These are phyloP conservation scores for Erpobdella octoculata DNA, from an alignment of 2,888 invertebrate genomes.

Conservation along the genomic window DNA sequence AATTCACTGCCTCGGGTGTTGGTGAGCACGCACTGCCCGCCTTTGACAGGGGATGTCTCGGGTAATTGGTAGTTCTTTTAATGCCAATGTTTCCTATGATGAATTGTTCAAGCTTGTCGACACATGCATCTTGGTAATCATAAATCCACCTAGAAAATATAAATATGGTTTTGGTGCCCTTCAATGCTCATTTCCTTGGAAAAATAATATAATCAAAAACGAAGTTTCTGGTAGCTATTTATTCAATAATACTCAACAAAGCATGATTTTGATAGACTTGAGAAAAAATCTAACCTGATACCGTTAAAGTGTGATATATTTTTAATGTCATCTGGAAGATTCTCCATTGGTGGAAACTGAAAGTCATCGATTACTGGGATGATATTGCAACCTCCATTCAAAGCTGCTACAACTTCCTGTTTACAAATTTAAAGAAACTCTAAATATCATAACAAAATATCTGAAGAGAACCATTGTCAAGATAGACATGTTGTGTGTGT, in stretches of 20 bases:
- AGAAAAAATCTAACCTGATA: slow-evolving; percentile 70
- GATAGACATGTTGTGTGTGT: too few species aligned
- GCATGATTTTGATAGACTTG: too few species aligned
- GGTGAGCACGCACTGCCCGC: slow-evolving; percentile 26
- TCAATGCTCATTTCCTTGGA: too few species aligned
- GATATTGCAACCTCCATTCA: slow-evolving; percentile 91
- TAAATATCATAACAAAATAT: not conserved
- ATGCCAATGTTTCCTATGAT: slow-evolving; percentile 55
- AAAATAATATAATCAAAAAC: too few species aligned
- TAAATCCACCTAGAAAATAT: slow-evolving; percentile 82
- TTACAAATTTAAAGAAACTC: not conserved
- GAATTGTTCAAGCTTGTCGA: slow-evolving; percentile 96
- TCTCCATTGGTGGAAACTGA: slow-evolving; percentile 86
- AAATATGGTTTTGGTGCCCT: too few species aligned
- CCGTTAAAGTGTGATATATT: slow-evolving; percentile 92
- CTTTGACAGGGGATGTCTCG: slow-evolving; percentile 21
- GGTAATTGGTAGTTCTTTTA: not conserved
- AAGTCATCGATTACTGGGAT: slow-evolving; percentile 98
- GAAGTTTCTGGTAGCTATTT: too few species aligned
- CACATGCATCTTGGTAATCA: slow-evolving; percentile 97
- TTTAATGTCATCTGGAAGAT: slow-evolving; percentile 90
- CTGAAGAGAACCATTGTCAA: too few species aligned
- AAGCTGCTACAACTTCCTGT: slow-evolving; percentile 90
- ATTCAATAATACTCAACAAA: too few species aligned
- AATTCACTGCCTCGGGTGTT: slow-evolving; percentile 19